These are phyloP conservation scores for Phylloscopus trochilus DNA, from an alignment of 2,113 vertebrate species.

Conservation along the genomic window DNA sequence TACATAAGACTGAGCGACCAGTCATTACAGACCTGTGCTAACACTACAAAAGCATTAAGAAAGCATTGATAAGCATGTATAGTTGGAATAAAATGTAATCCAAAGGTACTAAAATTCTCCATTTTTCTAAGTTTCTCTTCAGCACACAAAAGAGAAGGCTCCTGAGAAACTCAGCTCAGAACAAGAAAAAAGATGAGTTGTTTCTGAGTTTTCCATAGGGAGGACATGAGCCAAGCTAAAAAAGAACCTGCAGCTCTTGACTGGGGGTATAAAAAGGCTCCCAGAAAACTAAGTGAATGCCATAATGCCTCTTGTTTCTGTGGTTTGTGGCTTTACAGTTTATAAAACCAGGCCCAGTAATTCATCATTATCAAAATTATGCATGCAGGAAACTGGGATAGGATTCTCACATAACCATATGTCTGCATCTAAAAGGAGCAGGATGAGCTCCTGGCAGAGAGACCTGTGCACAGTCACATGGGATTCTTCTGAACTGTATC, in stretches of 20 bases:
- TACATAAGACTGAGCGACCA: background rate
- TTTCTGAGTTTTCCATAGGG: background rate
- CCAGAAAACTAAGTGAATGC: background rate
- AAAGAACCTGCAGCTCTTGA: background rate
- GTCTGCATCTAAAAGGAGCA: background rate
- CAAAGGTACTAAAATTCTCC: background rate
- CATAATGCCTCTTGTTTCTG: background rate
- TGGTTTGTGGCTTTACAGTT: background rate
- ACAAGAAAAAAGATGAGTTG: background rate
- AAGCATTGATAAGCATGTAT: background rate
- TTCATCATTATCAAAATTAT: background rate
- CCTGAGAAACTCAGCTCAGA: background rate
- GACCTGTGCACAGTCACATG: background rate
- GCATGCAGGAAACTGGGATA: background rate
- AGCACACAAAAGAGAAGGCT: background rate
- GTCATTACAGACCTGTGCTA: background rate
- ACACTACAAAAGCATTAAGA: background rate
- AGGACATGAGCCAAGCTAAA: background rate
- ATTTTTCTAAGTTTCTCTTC: background rate
- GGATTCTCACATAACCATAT: background rate
- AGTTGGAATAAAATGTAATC: background rate
- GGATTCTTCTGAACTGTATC: background rate
- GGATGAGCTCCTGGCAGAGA: background rate
- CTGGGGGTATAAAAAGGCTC: background rate
- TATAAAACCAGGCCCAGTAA: background rate